Conservation (phyloP, 2,888 invertebrate species). For the Acleris holmiana region DNA sequence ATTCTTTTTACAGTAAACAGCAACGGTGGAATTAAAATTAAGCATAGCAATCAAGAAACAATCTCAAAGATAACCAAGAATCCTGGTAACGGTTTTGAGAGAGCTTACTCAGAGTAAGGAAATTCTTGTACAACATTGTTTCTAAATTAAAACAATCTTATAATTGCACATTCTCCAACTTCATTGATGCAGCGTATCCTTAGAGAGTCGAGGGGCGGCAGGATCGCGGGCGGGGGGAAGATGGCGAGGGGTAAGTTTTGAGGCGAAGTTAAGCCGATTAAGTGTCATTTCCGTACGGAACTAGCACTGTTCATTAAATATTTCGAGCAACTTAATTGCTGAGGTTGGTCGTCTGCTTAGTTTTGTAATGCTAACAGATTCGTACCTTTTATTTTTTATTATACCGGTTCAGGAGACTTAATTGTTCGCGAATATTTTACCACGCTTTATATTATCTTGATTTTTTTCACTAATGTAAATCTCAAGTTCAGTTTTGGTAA, state of each 20-base stretch:
- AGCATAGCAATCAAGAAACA: slow-evolving; percentile 71
- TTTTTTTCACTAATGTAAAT: not conserved
- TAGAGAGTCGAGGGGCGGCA: slow-evolving; percentile 48
- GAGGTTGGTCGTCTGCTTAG: slow-evolving; percentile 68
- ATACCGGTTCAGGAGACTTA: slow-evolving; percentile 38
- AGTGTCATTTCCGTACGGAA: slow-evolving; percentile 81
- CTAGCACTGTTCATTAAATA: slow-evolving; percentile 83
- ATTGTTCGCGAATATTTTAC: slow-evolving; percentile 40
- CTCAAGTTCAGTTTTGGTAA: too few species aligned
- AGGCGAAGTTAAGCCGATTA: slow-evolving; percentile 81
- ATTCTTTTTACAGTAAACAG: not conserved
- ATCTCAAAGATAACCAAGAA: slow-evolving; percentile 79
- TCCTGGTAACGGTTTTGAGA: slow-evolving; percentile 76
- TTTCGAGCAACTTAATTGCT: slow-evolving; percentile 80
- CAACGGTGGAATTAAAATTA: slow-evolving; percentile 7
- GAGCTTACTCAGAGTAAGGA: slow-evolving; percentile 73
- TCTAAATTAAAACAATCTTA: slow-evolving; percentile 84
- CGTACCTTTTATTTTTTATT: slow-evolving; percentile 50
- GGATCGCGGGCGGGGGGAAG: slow-evolving; percentile 45
- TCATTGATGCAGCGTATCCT: slow-evolving; percentile 80
- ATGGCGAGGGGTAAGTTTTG: slow-evolving; percentile 72
- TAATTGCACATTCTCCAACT: slow-evolving; percentile 83
- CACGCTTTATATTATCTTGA: too few species aligned
- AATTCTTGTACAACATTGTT: slow-evolving; percentile 83
- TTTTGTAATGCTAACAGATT: slow-evolving; percentile 65